These are phyloP conservation scores for Eleutherodactylus coqui DNA, from an alignment of 2,797 vertebrate species.

Conservation along the genomic window DNA sequence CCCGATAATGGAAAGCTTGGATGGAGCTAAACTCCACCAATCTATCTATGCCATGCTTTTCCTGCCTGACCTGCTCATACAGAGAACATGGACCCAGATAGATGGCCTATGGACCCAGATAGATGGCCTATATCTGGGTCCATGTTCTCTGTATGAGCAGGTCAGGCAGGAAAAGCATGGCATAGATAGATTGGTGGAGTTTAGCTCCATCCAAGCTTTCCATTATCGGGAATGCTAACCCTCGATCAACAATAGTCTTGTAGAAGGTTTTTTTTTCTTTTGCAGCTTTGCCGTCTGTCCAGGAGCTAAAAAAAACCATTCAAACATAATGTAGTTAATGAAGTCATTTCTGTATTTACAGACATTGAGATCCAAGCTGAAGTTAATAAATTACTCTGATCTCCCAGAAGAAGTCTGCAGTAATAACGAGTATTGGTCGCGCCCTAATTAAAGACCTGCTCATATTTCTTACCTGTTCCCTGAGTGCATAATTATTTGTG, in stretches of 20 bases:
- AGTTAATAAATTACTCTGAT: constrained; percentile 50
- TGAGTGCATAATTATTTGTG: constrained; percentile 54
- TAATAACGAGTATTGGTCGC: constrained; percentile 36
- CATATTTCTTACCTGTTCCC: constrained; percentile 45
- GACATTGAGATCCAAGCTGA: not conserved
- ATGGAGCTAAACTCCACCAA: not conserved
- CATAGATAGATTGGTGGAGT: not conserved
- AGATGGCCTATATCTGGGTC: not conserved
- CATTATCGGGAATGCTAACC: not conserved
- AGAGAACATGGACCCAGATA: not conserved
- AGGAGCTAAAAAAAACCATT: not conserved
- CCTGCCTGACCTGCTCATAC: not conserved
- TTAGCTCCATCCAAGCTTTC: not conserved
- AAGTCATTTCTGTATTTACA: constrained; percentile 3
- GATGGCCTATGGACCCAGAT: too few relatives aligned
- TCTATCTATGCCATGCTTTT: not conserved
- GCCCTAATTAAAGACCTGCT: constrained; percentile 49
- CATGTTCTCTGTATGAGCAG: not conserved
- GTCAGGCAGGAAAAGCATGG: not conserved
- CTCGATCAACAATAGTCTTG: not conserved
- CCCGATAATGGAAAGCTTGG: not conserved
- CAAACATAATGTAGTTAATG: not conserved
- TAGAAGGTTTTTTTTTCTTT: not conserved
- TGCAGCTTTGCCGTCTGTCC: not conserved
- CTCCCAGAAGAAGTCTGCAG: constrained; percentile 41